Conservation (phyloP, 2,113 vertebrate species). For the Ginglymostoma cirratum region DNA sequence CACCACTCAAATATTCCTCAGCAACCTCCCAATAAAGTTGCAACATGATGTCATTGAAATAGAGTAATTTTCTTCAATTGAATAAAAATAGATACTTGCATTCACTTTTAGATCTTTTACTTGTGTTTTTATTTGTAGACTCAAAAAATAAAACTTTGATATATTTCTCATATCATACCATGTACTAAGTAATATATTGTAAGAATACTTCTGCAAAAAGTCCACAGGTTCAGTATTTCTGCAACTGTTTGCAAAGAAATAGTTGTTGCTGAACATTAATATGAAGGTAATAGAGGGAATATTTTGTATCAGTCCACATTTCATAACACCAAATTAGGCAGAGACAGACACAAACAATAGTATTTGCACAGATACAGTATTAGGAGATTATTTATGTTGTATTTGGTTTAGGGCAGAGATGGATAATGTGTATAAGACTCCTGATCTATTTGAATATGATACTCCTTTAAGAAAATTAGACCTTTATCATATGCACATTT, state of each 20-base stretch:
- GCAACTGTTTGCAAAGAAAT: background rate
- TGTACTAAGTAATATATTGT: background rate
- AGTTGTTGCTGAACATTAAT: background rate
- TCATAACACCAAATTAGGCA: conserved; percentile 56
- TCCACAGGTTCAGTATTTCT: background rate
- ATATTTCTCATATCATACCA: background rate
- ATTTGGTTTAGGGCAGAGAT: conserved; percentile 16
- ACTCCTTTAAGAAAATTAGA: background rate
- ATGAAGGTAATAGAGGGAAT: conserved; percentile 45
- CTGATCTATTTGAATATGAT: background rate
- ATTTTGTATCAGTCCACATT: conserved; percentile 47
- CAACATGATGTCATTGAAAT: background rate
- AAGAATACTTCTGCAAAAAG: background rate
- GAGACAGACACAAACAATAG: conserved; percentile 63
- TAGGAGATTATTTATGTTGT: conserved; percentile 49
- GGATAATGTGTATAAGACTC: background rate
- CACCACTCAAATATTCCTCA: background rate
- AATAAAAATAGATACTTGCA: background rate
- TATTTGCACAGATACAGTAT: conserved; percentile 60
- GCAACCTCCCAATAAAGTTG: too few relatives aligned
- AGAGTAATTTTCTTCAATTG: background rate
- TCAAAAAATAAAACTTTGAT: background rate
- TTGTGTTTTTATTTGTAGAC: background rate
- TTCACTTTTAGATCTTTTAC: background rate
- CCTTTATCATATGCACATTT: background rate